Percentiles rank a stretch among this genome's conserved stretches.
Evolutionary conservation across 2,113 vertebrate genomes (phyloP).

Genomic region (Apus apus): DNA sequence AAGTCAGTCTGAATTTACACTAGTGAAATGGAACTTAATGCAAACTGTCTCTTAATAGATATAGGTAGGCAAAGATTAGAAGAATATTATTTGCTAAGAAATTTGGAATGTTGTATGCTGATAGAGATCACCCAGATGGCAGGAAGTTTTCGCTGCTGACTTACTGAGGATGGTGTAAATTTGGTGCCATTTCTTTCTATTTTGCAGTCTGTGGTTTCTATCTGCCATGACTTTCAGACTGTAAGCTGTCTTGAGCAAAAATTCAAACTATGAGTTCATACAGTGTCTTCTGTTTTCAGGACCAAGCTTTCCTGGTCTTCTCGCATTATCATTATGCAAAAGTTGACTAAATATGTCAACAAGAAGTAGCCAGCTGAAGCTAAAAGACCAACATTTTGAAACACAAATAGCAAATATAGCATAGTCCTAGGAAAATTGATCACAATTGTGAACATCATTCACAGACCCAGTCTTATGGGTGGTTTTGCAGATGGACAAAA

Average conservation of each 20-base stretch:
- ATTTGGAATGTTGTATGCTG: not conserved
- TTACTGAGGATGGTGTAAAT: not conserved
- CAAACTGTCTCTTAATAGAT: not conserved
- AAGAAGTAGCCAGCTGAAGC: not conserved
- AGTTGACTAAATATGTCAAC: not conserved
- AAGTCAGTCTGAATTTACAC: not conserved
- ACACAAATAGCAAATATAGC: not conserved
- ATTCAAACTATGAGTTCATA: not conserved
- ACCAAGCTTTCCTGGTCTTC: not conserved
- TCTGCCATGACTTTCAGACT: not conserved
- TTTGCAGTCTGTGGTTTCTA: not conserved
- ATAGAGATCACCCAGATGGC: not conserved
- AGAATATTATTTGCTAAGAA: not conserved
- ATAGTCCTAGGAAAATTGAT: not conserved
- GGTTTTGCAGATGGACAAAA: not conserved
- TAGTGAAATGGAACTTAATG: not conserved
- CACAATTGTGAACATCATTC: not conserved
- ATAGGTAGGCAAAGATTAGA: not conserved
- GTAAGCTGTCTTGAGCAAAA: not conserved
- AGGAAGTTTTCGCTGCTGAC: not conserved
- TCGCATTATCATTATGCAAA: not conserved
- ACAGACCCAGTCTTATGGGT: not conserved
- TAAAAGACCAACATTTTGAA: not conserved
- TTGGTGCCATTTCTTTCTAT: not conserved
- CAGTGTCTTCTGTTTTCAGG: not conserved